Evolutionary conservation across 1,140 invertebrate species (phyloP).

Genomic region (Drosophila eugracilis): DNA sequence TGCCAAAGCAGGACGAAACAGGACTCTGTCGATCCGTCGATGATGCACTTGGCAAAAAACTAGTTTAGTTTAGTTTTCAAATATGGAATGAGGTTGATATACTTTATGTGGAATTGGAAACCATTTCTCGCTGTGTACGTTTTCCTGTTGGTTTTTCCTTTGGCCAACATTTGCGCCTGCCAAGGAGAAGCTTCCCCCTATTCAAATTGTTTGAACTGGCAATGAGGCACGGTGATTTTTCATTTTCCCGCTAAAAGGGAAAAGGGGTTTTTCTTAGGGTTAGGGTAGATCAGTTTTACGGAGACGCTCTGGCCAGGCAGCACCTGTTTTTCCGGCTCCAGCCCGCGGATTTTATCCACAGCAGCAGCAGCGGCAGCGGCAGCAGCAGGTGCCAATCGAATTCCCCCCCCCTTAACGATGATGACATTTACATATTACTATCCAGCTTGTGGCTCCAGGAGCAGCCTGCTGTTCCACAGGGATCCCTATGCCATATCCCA

Average conservation of each 20-base stretch:
- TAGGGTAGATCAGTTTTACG: conserved; percentile 36
- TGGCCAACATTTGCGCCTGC: conserved; percentile 35
- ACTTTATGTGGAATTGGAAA: background rate
- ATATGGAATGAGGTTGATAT: too few species aligned
- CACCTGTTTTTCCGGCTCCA: conserved; percentile 37
- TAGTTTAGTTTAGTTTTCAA: too few species aligned
- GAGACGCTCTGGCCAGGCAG: conserved; percentile 1
- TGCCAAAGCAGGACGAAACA: conserved; percentile 12
- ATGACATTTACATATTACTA: conserved; percentile 45
- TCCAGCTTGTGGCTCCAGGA: background rate
- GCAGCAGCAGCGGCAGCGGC: background rate
- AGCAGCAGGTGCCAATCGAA: conserved; percentile 31
- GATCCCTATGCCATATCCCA: background rate
- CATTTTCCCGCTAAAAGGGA: conserved; percentile 29
- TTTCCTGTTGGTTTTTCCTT: conserved; percentile 13
- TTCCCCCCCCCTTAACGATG: background rate
- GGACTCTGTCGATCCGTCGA: conserved; percentile 1
- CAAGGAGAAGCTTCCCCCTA: conserved; percentile 18
- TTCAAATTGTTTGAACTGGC: conserved; percentile 72
- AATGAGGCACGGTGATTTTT: conserved; percentile 76
- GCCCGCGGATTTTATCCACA: conserved; percentile 1
- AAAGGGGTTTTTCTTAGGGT: too few species aligned
- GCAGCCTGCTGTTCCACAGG: conserved; percentile 14
- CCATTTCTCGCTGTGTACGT: background rate
- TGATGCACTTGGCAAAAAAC: background rate